Evolutionary conservation across 2,797 vertebrate genomes (phyloP), one percentile per base, ranked within the genome.

Genomic region (Anguilla anguilla): DNA sequence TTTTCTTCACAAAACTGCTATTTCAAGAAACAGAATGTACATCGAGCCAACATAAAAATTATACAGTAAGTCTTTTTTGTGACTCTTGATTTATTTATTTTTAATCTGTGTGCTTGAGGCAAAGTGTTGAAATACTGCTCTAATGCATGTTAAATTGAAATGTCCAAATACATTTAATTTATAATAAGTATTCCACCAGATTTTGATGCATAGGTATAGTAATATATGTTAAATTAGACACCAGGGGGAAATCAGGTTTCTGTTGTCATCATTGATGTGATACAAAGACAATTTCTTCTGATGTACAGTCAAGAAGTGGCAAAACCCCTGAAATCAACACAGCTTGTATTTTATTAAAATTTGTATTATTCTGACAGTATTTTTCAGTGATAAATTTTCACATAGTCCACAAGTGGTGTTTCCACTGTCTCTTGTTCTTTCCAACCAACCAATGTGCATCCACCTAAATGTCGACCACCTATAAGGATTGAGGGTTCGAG

Each of bases 81-180:
- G 84, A 28, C 61, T 69, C 7, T 85, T 86, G 87, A n/a, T 89
- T 88, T 61, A 89, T 86, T 88, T 87, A 83, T 86, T 86, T 83
- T 69, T 85, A 86, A 88, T 72, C 77, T 77, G 87, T 83, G 79
- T 88, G 86, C 69, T 72, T n/a, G 64, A 25, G 79, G 85, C 43
- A 84, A 85, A 86, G 69, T 46, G 61, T 35, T 67, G 86, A 86
- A 88, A 86, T 87, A 87, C 84, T 89, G 87, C 49, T 4, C 85
- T 88, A 89, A 90, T 87, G 88, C 84, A 89, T 88, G 79, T 86
- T 87, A 89, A 89, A 90, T 89, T 85, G 43, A 88, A 83, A 87
- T 69, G 2, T 55, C 61, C 81, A 49, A 82, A 87, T 57, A 4
- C 59, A 67, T 82, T 49, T n/a, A 19, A 82, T 10, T 43, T 77